Evolutionary conservation across 2,888 invertebrate species (phyloP).

Genomic region (Tetheella fluctuosa): DNA sequence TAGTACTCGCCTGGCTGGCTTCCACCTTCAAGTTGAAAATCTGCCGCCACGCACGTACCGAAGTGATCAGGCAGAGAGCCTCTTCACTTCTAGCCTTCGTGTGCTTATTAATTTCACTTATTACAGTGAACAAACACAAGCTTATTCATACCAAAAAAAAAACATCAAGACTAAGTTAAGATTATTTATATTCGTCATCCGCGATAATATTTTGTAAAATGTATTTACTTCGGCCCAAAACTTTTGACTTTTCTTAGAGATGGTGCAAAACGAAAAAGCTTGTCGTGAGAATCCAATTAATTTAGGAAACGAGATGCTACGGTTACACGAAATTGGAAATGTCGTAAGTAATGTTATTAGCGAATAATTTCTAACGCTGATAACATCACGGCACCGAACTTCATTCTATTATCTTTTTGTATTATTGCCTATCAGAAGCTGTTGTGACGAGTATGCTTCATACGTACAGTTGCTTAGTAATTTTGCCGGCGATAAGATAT

Average conservation of each 20-base stretch:
- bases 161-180: no score
- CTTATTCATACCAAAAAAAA: no score
- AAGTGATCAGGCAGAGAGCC: no score
- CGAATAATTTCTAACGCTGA: slow-evolving; percentile 4
- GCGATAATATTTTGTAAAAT: not conserved
- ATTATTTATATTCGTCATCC: not conserved
- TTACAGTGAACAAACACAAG: no score
- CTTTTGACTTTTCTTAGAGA: not conserved
- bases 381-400: slow-evolving; percentile 18
- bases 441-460: not conserved
- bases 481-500: slow-evolving; percentile 47
- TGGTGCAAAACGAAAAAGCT: not conserved
- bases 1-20: no score
- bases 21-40: no score
- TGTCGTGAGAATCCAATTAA: slow-evolving; percentile 6
- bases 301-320: slow-evolving; percentile 3
- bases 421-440: not conserved
- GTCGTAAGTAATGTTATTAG: slow-evolving; percentile 4
- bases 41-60: no score
- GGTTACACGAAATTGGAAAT: slow-evolving; percentile 4
- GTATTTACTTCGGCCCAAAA: not conserved
- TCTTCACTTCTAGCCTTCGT: no score
- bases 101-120: no score
- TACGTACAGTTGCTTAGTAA: slow-evolving; percentile 35
- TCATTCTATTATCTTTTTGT: slow-evolving; percentile 11